Evolutionary conservation across 2,113 vertebrate species (phyloP).

Genomic region (Scomber colias): DNA sequence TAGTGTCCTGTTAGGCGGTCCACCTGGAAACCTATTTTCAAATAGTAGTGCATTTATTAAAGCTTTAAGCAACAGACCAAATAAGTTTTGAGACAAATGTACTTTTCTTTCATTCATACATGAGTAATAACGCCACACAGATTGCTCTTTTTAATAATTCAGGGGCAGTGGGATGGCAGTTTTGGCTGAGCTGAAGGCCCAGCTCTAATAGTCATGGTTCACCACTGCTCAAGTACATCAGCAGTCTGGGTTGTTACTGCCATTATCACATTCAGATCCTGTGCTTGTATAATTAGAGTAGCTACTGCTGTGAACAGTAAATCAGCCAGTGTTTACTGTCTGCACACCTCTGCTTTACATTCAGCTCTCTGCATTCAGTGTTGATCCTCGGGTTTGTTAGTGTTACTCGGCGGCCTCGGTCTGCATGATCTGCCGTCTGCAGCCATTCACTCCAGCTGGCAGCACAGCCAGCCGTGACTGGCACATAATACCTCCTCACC

Average conservation of each 20-base stretch:
- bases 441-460: constrained; percentile 31
- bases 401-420: constrained; percentile 12
- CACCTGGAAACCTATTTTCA: no score
- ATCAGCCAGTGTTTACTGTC: neutral
- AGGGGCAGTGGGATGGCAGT: no score
- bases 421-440: constrained; percentile 21
- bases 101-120: no score
- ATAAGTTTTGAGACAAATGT: no score
- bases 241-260: neutral
- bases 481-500: constrained; percentile 58
- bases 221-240: neutral
- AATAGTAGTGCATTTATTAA: no score
- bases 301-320: neutral
- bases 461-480: constrained; percentile 56
- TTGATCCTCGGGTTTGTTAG: constrained; percentile 14
- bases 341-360: neutral
- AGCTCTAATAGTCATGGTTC: no score
- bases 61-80: no score
- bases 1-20: no score
- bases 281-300: neutral
- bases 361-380: constrained; percentile 3
- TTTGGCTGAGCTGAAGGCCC: no score
- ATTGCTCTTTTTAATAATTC: no score
- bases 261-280: neutral
- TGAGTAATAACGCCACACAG: no score